Evolutionary conservation across 2,797 vertebrate species (phyloP), one percentile per base, ranked within the genome.

Genomic region (Diceros bicornis): DNA sequence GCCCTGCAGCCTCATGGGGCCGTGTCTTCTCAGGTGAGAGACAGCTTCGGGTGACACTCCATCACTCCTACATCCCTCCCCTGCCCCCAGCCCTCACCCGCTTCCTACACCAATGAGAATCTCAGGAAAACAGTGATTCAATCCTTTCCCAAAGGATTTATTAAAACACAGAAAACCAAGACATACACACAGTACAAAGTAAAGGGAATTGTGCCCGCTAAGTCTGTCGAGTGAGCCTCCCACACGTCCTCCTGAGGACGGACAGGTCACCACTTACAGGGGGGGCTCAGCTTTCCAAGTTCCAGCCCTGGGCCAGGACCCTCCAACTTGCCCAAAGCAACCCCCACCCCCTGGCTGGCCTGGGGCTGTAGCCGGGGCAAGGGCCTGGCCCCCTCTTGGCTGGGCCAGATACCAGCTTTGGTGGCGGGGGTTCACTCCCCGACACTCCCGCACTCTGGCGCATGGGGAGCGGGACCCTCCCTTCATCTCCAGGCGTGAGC

Each of bases 131-230:
- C 81, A 44, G 1, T 0, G 2, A 25, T n/a, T 16, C n/a, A 1
- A 0, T 98, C 98, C 98, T 99, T 99, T 99, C 98, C 98, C 98
- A 99, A 99, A 99, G 99, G 99, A 99, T 99, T 99, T 99, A 99
- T 99, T 99, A 97, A 99, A 99, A 99, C 99, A 99, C 99, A 99
- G 99, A 99, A 99, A 99, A 99, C 99, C 99, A 99, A 99, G 99
- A 98, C 99, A 99, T 99, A 99, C 99, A 99, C 99, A 99, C 99
- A 98, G 99, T 99, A 99, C 99, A 98, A 99, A 99, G 99, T 98
- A 99, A 99, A 99, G 98, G 99, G 98, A 98, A 98, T 98, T 97
- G 97, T 98, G 96, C 98, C 95, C 98, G 99, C 98, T 94, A 96
- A 44, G 91, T 88, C 95, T 98, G 97, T 97, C 98, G 98, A 41